A percentile compares a stretch with the other conserved stretches of the same genome.
Conservation (phyloP, 2,797 vertebrate genomes). For the Hylomyscus alleni region DNA sequence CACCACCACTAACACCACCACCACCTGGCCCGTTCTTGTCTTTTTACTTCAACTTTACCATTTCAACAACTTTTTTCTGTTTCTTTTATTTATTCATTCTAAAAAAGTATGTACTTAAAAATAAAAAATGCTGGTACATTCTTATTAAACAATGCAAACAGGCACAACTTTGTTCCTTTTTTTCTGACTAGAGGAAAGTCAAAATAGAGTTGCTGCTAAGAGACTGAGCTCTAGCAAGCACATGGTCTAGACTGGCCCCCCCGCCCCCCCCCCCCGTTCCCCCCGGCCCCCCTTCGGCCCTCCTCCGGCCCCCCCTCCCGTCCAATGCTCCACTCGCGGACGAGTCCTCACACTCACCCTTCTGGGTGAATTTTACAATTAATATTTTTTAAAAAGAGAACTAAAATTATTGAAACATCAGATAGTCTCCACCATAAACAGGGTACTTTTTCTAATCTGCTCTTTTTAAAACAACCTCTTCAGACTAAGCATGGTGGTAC, state of each 20-base stretch:
- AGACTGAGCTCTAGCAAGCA: background rate
- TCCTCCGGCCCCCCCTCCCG: no score
- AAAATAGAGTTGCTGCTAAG: background rate
- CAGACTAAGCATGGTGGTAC: background rate
- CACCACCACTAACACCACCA: no score
- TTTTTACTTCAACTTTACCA: background rate
- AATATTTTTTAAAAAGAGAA: background rate
- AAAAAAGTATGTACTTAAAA: background rate
- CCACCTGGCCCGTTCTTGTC: background rate
- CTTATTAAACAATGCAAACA: background rate
- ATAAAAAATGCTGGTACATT: background rate
- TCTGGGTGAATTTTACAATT: background rate
- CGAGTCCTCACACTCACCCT: background rate
- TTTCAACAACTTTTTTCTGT: background rate
- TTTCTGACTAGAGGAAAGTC: background rate
- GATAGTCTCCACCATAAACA: background rate
- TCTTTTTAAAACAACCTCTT: background rate
- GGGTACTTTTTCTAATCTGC: slow-evolving; percentile 12
- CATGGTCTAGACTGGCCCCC: background rate
- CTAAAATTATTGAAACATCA: background rate
- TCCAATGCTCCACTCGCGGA: background rate
- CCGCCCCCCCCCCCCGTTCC: no score
- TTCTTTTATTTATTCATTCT: slow-evolving; percentile 29
- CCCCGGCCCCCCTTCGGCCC: no score
- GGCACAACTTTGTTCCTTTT: background rate